phyloP scores from a whole-genome alignment of 1,140 invertebrate species.

The Chrysopa pallens region DNA sequence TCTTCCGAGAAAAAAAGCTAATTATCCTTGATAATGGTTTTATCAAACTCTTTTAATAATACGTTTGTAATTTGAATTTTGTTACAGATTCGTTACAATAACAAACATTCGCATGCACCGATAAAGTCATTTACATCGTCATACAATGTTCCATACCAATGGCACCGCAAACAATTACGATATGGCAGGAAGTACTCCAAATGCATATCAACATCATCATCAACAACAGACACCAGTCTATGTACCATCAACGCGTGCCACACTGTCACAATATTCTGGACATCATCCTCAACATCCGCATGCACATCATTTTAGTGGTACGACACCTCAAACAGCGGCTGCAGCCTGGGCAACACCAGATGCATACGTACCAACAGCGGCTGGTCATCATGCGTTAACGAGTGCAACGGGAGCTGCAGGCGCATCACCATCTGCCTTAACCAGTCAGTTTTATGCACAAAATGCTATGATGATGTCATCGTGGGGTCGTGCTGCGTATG shows the following conservation, averaged over 20 bases:
- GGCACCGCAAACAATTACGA: slow-evolving; percentile 19
- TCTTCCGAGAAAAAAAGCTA: too few relatives aligned
- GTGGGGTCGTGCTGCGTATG: slow-evolving; percentile 50
- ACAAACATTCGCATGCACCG: too few relatives aligned
- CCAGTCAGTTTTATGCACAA: slow-evolving; percentile 45
- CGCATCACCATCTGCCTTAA: slow-evolving; percentile 12
- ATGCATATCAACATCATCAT: slow-evolving; percentile 16
- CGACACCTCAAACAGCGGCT: slow-evolving; percentile 13
- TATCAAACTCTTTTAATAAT: too few relatives aligned
- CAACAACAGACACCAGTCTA: slow-evolving; percentile 26
- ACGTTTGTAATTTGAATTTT: too few relatives aligned
- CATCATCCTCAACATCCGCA: slow-evolving; percentile 17
- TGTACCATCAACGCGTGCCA: slow-evolving; percentile 27
- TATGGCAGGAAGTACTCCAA: slow-evolving; percentile 21
- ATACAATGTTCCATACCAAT: slow-evolving; percentile 18
- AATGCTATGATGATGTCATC: slow-evolving; percentile 59
- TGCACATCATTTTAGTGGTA: slow-evolving; percentile 18
- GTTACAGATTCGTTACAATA: too few relatives aligned
- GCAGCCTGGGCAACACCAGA: slow-evolving; percentile 17
- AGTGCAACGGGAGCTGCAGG: slow-evolving; percentile 1
- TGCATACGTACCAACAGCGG: slow-evolving; percentile 12
- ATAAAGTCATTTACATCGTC: too few relatives aligned
- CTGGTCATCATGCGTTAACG: slow-evolving; percentile 18
- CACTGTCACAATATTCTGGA: slow-evolving; percentile 17
- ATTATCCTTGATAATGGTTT: too few relatives aligned